Base-by-base conservation (phyloP, 2,888 invertebrate genomes). In the Mycalesis mineus region DNA sequence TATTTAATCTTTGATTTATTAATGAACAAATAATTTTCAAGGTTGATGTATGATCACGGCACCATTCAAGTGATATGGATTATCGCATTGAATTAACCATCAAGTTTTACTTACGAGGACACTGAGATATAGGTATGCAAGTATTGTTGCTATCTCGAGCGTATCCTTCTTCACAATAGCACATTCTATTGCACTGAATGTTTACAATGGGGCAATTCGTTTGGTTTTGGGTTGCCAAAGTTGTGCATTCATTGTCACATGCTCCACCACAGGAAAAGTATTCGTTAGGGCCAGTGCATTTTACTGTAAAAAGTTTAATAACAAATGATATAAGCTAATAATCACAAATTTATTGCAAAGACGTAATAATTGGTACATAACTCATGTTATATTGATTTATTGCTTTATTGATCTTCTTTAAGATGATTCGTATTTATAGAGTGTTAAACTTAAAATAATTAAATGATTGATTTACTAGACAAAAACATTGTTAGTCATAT, bases 221-320 rank as follows among this genome's bases (percentile, higher is more conserved):
- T 55, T 74, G 72, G 52, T 70, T 78, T 42, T 74, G 69, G 56
- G 61, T 51, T 3, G 65, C 61, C 7, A 81, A 63, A 15, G 70
- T 74, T 0, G 64, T 60, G 54, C 82, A 83, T 0, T 68, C 77
- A 22, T 78, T 82, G 62, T 83, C 84, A 37, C 82, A 84, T 0
- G 69, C 73, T 0, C 69, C 62, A 1, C 76, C 77, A 49, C 82
- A 83, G 0, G 71, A 65, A 49, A 69, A 80, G 57, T 71, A 74
- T 57, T 80, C 80, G 36, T 78, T 58, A 0, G 61, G 60, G 1
- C 71, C 70, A 5, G 58, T 58, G 57, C 81, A 77, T 63, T 66
- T 66, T 9, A 64, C 75, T 75, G 58, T 8, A 45, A 51, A 28
- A 51, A 56, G 11, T n/a, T 6, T 5, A 0, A 22, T 22, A 4